Evolutionary conservation across 1,140 invertebrate genomes (phyloP), one percentile per base, ranked within the genome.

Genomic region (Oncopodura yosiiana): DNA sequence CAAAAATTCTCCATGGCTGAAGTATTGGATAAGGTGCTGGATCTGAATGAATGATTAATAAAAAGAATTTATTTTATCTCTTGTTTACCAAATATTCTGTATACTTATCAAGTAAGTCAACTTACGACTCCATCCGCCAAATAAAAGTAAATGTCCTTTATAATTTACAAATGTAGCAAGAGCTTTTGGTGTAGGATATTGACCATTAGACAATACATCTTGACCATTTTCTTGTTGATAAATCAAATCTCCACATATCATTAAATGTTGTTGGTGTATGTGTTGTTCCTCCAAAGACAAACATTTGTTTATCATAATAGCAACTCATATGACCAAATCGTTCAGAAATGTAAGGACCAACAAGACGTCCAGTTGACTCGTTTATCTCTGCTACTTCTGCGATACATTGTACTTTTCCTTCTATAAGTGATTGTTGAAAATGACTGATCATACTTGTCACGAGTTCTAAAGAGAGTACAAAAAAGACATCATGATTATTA

Each of bases 41-140:
- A 72, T 61, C n/a, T n/a, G n/a, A n/a, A n/a, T n/a, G n/a, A n/a
- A n/a, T n/a, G n/a, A n/a, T n/a, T 9, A 34, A 9, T 9, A 34
- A 34, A 34, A 34, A 34, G n/a, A 8, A n/a, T 34, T 9, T n/a
- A 9, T 34, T 8, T 34, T 27, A 1, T 30, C 42, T 32, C 11
- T 32, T 27, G 12, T 16, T 4, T 12, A 9, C 24, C 14, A 24
- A 27, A 4, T 48, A 12, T 26, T 34, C 5, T 21, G 3, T 24
- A 21, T 11, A 50, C 1, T 14, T 51, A 56, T 45, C 30, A 29
- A 45, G 38, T 51, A 53, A 32, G 55, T 94, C n/a, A n/a, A n/a
- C n/a, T n/a, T n/a, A n/a, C n/a, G 87, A 12, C 91, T 87, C 89
- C 91, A 96, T 5, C 94, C 94, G 39, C 93, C 93, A 78, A 94